Evolutionary conservation across 2,797 vertebrate genomes (phyloP).

Genomic region (Pseudotriccus pelzelni): DNA sequence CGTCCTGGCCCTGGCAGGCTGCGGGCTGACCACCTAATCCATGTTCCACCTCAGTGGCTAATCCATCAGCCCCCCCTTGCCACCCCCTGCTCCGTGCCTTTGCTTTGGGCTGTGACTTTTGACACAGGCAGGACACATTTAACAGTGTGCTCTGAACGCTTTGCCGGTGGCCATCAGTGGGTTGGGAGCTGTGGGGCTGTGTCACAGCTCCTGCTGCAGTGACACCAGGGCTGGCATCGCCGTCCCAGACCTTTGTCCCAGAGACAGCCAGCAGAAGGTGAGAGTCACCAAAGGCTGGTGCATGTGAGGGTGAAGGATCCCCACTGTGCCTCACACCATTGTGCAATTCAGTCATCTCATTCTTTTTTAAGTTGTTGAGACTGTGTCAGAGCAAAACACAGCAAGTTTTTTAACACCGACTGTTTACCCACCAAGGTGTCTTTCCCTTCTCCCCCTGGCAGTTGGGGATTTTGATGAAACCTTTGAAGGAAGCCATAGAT

Average conservation of each 20-base stretch:
- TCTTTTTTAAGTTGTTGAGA: neutral
- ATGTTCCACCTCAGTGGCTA: accelerated
- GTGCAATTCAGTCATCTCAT: neutral
- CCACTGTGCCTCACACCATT: accelerated
- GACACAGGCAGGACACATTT: slow-evolving; percentile 70
- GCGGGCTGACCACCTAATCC: neutral
- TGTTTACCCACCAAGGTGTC: neutral
- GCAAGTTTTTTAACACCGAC: neutral
- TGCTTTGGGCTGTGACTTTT: slow-evolving; percentile 73
- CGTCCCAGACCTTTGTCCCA: neutral
- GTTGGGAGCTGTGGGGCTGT: neutral
- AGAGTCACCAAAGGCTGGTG: neutral
- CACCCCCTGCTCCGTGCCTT: neutral
- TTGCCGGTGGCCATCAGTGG: neutral
- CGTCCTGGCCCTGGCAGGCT: neutral
- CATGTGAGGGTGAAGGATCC: neutral
- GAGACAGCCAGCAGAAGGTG: neutral
- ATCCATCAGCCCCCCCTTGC: neutral
- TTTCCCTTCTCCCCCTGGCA: neutral
- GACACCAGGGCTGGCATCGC: neutral
- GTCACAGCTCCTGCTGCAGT: neutral
- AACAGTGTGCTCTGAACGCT: slow-evolving; percentile 48
- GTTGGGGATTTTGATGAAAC: neutral
- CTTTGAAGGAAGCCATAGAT: neutral
- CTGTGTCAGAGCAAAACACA: neutral